Percentiles rank a stretch among this genome's conserved stretches.
Conservation (phyloP, 2,888 invertebrate species). For the Epinotia brunnichana region DNA sequence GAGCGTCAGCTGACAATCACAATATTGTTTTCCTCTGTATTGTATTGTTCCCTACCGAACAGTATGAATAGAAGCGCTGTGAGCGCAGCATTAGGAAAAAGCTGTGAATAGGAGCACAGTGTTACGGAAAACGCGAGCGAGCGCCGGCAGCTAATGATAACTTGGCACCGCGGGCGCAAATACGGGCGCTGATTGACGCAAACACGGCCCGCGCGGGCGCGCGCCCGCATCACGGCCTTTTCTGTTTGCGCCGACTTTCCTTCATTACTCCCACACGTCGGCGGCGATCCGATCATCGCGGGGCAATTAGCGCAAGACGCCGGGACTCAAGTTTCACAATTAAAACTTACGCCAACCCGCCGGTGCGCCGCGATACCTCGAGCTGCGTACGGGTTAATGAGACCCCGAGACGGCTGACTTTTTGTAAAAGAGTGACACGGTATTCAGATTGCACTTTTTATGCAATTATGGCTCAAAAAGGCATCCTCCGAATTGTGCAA, state of each 20-base stretch:
- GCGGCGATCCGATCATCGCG: slow-evolving; percentile 29
- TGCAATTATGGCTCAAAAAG: slow-evolving; percentile 40
- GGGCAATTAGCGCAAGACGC: slow-evolving; percentile 53
- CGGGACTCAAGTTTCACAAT: neutral
- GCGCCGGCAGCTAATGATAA: slow-evolving; percentile 10
- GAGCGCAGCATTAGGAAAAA: neutral
- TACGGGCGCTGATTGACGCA: slow-evolving; percentile 37
- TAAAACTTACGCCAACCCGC: slow-evolving; percentile 2
- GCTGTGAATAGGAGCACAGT: neutral
- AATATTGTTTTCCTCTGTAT: neutral
- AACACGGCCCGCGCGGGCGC: slow-evolving; percentile 10
- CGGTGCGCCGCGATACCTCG: neutral
- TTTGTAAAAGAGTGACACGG: slow-evolving; percentile 28
- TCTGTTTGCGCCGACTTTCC: slow-evolving; percentile 24
- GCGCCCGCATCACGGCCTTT: neutral
- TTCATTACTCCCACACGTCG: slow-evolving; percentile 34
- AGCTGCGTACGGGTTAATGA: slow-evolving; percentile 26
- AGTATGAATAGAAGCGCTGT: neutral
- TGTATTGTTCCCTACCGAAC: neutral
- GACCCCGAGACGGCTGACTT: slow-evolving; percentile 23
- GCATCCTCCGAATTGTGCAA: slow-evolving; percentile 36
- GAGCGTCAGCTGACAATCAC: neutral
- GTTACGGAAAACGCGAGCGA: neutral
- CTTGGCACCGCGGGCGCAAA: slow-evolving; percentile 17
- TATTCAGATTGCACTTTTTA: slow-evolving; percentile 40